Evolutionary conservation across 1,140 invertebrate genomes (phyloP), one percentile per base, ranked within the genome.

Genomic region (Drosophila pectinifera): DNA sequence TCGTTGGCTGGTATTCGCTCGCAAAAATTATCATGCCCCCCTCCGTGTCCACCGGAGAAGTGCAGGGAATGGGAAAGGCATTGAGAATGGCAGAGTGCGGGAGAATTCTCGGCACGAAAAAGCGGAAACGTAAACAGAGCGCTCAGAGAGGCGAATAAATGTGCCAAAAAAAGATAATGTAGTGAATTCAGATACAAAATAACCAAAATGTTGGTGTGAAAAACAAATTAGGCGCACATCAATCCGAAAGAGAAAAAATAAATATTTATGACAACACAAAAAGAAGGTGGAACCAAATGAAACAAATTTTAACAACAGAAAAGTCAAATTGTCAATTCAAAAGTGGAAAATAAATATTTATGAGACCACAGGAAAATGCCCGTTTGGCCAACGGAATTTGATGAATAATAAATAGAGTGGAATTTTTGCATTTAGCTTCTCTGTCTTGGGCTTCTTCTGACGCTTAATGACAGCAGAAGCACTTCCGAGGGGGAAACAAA

Each of bases 101-200:
- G 45, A 43, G 28, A 53, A 49, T 57, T 41, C 45, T 28, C 45
- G 28, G 61, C 16, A 14, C 73, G 51, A 46, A 68, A 67, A 67
- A 78, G 34, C 79, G 83, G 79, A 86, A 86, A 79, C 76, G 55
- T 73, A 78, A 86, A 74, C 59, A 64, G 63, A 80, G 54, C 34
- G 34, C 28, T 20, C 39, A 46, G 16, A 45, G 45, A 43, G 38
- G 49, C 48, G 11, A 39, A 28, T 26, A 34, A 58, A 46, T 42
- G 45, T 31, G 51, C 34, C 18, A 31, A 28, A 45, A 18, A 26
- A 20, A 61, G 18, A 59, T 36, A 61, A 26, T 59, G 28, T 28
- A 11, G 56, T 18, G 13, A 48, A 28, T 22, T 63, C 5, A 41
- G 49, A 26, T 13, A 36, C 34, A 38, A 65, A 22, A 28, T 26